Conservation (phyloP, 2,113 vertebrate genomes). For the Oncorhynchus masou region DNA sequence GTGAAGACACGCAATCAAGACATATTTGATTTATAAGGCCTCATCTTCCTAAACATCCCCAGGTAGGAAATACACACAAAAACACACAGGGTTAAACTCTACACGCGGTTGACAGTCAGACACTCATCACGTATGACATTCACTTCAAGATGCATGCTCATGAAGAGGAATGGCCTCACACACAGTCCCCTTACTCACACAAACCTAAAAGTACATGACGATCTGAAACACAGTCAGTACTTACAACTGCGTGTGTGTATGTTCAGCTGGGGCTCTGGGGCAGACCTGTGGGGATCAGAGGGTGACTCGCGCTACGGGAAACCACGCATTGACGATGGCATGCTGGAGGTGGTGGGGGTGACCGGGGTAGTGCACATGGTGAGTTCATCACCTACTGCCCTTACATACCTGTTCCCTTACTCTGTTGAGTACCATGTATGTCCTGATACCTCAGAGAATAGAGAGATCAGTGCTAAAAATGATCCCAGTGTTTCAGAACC, state of each 20-base stretch:
- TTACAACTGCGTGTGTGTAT: slow-evolving; percentile 23
- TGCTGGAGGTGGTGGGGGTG: slow-evolving; percentile 94
- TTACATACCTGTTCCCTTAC: no score
- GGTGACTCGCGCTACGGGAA: slow-evolving; percentile 82
- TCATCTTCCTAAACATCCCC: slow-evolving; percentile 98
- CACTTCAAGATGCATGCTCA: no score
- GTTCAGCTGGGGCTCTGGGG: slow-evolving; percentile 92
- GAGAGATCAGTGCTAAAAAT: neutral
- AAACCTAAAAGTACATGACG: no score
- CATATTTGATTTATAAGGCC: slow-evolving; percentile 73
- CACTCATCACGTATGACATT: no score
- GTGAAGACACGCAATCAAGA: no score
- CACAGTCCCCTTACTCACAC: no score
- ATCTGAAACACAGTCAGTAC: no score
- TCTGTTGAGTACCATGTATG: neutral
- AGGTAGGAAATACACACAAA: slow-evolving; percentile 71
- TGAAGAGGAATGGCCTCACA: no score
- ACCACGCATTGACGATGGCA: slow-evolving; percentile 87
- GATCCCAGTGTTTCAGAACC: neutral
- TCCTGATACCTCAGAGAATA: neutral
- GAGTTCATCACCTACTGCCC: slow-evolving; percentile 44
- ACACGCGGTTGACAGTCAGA: no score
- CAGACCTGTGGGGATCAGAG: slow-evolving; percentile 95
- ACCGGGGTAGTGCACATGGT: slow-evolving; percentile 98
- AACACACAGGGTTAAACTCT: neutral